Evolutionary conservation across 2,797 vertebrate genomes (phyloP).

Genomic region (Lithobates pipiens): DNA sequence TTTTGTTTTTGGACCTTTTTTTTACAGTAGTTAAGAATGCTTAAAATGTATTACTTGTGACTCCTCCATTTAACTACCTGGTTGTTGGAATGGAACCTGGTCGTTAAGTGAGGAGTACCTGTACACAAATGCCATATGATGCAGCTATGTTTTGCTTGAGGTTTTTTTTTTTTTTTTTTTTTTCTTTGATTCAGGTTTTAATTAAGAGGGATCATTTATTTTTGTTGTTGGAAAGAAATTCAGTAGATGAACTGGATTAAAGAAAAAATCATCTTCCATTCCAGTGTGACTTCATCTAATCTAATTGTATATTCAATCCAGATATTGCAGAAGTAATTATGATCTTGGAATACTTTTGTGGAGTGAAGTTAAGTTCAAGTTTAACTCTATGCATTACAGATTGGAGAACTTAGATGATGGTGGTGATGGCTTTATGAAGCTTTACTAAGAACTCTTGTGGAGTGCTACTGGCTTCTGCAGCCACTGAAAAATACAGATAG

Average conservation of each 20-base stretch:
- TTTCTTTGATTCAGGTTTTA: constrained; percentile 25
- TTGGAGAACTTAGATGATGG: neutral
- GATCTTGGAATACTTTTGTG: constrained; percentile 25
- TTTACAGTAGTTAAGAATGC: no score
- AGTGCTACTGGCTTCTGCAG: neutral
- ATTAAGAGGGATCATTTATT: constrained; percentile 34
- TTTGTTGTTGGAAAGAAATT: constrained; percentile 21
- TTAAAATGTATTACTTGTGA: no score
- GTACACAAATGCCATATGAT: no score
- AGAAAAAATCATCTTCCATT: constrained; percentile 30
- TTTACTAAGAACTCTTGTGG: neutral
- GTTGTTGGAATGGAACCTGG: no score
- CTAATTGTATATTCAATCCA: constrained; percentile 35
- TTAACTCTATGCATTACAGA: neutral
- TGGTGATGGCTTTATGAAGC: neutral
- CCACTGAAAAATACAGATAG: neutral
- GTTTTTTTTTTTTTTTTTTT: neutral
- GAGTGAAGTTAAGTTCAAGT: constrained; percentile 14
- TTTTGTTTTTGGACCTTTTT: no score
- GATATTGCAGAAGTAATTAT: constrained; percentile 42
- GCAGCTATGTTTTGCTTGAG: no score
- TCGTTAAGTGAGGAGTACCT: no score
- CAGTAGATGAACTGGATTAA: constrained; percentile 23
- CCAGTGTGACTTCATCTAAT: constrained; percentile 49
- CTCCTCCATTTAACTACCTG: no score